Evolutionary conservation across 2,797 vertebrate genomes (phyloP).

Genomic region (Anableps anableps): DNA sequence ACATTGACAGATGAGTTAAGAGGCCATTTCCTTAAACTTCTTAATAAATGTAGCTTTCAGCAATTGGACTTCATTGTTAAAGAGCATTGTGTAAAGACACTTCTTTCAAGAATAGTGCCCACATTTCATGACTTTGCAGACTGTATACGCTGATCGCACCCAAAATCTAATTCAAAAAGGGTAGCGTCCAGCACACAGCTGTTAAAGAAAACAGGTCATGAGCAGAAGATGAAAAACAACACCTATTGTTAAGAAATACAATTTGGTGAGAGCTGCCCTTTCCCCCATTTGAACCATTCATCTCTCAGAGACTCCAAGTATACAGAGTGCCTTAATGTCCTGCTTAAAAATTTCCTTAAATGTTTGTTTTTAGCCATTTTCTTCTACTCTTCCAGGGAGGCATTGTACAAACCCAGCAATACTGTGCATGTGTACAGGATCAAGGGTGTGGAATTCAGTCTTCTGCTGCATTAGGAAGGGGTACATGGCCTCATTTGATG

Average conservation of each 20-base stretch:
- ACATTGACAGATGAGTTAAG: slow-evolving; percentile 36
- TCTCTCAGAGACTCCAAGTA: background rate
- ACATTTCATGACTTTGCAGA: background rate
- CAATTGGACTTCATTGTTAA: background rate
- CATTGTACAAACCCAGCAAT: background rate
- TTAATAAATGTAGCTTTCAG: slow-evolving; percentile 23
- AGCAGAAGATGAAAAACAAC: background rate
- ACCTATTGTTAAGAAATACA: background rate
- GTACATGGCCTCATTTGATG: background rate
- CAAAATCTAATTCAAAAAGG: too few species aligned
- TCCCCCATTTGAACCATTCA: background rate
- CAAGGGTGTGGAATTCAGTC: background rate
- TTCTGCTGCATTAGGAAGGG: background rate
- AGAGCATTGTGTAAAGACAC: background rate
- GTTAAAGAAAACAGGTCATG: background rate
- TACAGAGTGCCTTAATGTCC: background rate
- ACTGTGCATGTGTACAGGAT: background rate
- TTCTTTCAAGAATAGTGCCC: background rate
- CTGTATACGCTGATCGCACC: background rate
- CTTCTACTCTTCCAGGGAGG: too few species aligned
- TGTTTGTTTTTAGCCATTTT: too few species aligned
- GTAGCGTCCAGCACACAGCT: background rate
- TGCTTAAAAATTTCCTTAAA: background rate
- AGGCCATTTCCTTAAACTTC: background rate
- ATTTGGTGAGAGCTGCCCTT: background rate